Evolutionary conservation across 2,888 invertebrate species (phyloP).

Genomic region (Lysandra bellargus): DNA sequence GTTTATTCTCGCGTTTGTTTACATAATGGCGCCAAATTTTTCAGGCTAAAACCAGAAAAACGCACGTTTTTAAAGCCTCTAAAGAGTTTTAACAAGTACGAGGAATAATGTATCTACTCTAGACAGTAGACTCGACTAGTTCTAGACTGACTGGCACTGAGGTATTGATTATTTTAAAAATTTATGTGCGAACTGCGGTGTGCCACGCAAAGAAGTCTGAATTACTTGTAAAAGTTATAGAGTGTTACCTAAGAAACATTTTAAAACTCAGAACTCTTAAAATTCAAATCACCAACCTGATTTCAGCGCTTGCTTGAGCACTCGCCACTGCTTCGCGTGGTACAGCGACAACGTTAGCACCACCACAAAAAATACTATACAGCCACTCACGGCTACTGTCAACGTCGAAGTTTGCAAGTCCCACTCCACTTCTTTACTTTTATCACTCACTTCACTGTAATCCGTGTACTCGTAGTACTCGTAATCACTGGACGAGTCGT

Average conservation of each 20-base stretch:
- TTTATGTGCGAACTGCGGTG: background rate
- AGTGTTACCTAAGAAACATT: background rate
- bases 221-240: background rate
- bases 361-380: constrained; percentile 89
- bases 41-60: background rate
- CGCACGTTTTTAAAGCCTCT: background rate
- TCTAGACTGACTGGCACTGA: background rate
- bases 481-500: constrained; percentile 62
- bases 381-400: constrained; percentile 86
- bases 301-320: constrained; percentile 87
- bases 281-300: constrained; percentile 80
- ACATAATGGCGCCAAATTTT: constrained; percentile 9
- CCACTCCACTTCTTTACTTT: constrained; percentile 75
- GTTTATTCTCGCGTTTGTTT: constrained; percentile 26
- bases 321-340: constrained; percentile 89
- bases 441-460: constrained; percentile 65
- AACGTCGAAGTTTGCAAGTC: constrained; percentile 88
- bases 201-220: background rate
- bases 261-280: background rate
- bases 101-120: too few species aligned
- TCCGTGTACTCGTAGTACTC: constrained; percentile 70
- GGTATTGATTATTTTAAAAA: background rate
- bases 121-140: too few species aligned
- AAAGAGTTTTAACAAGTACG: too few species aligned
- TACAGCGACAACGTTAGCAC: constrained; percentile 88